Evolutionary conservation across 1,140 invertebrate genomes (phyloP), one percentile per base, ranked within the genome.

Genomic region (Andricus grossulariae): DNA sequence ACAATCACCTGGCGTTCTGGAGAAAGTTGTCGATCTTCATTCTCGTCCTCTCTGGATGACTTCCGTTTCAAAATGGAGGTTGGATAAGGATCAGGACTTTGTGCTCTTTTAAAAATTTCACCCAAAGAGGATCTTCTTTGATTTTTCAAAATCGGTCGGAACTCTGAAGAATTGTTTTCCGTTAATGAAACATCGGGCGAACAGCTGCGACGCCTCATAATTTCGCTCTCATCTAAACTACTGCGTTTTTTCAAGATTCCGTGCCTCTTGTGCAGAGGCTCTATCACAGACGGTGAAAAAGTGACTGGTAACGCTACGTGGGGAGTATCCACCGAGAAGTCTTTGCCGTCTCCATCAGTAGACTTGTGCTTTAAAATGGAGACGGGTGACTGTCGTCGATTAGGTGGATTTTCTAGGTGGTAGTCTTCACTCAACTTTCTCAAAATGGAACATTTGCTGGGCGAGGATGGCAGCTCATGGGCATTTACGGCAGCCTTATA

Each of bases 361-460:
- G 93, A 93, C 90, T 96, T 96, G 82, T 95, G 93, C 90, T 96
- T 96, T n/a, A 96, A 89, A 82, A 96, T 97, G 50, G 95, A 96
- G 71, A 96, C 94, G 32, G 94, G 92, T 52, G 80, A 77, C 91
- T 86, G 93, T 90, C 88, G 92, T 87, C 74, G 85, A 80, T 54
- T 89, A 79, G 73, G 72, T 78, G 72, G 77, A 57, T 57, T 85
- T 72, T 80, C 80, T 73, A 85, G 84, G 74, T 81, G 75, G 54
- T 83, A 75, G 45, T 93, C 92, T 60, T 93, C 92, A 77, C 49
- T 85, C 18, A 80, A 50, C 50, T 79, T 79, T 52, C 84, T 88
- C n/a, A 85, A 80, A 72, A 84, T 84, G 21, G 83, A 85, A 82
- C 87, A 86, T 79, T 87, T 87, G 77, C 81, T 88, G 73, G 83